Base-by-base conservation (phyloP, 2,888 invertebrate genomes). In the Sminthurides aquaticus region DNA sequence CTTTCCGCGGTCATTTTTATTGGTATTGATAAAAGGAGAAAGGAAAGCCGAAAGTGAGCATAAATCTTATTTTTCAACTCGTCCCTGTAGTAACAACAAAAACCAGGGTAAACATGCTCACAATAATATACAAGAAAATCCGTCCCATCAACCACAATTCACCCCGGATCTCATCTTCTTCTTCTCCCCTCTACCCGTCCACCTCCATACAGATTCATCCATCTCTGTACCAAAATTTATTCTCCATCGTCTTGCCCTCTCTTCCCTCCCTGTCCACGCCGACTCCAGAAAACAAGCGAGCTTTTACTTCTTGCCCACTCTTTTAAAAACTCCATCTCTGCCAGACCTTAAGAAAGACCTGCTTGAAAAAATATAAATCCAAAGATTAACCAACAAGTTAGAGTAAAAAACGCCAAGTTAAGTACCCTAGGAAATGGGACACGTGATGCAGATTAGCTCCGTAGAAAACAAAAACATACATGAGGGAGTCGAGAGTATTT, bases 21-120 rank as follows among this genome's bases (percentile, higher is more conserved):
- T 73, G 71, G 71, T 71, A 73, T 73, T 73, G 73, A 73, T 73
- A 73, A 73, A 73, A 71, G 72, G 73, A 66, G 69, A 69, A 71
- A 69, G 69, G 64, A 62, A 71, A 67, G 71, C 72, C 71, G 70
- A 71, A 71, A 68, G 67, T 66, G 55, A 49, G 64, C 57, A 64
- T 64, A 64, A 64, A 64, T 64, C 67, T 66, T 66, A 62, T 63
- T 63, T 57, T 60, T 66, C 66, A 63, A 62, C 61, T 66, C 62
- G 58, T 43, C 28, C n/a, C n/a, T n/a, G n/a, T n/a, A n/a, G n/a
- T 5, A 34, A 34, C 43, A 34, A 34, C 5, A 34, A 34, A 34
- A 34, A 34, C 5, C 43, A 34, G 8, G 49, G 62, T 62, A 62
- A 62, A 62, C 62, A 62, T 15, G 15, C 43, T 11, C 43, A 34